phyloP scores from a whole-genome alignment of 2,797 vertebrate species.

The Protosalanx chinensis region DNA sequence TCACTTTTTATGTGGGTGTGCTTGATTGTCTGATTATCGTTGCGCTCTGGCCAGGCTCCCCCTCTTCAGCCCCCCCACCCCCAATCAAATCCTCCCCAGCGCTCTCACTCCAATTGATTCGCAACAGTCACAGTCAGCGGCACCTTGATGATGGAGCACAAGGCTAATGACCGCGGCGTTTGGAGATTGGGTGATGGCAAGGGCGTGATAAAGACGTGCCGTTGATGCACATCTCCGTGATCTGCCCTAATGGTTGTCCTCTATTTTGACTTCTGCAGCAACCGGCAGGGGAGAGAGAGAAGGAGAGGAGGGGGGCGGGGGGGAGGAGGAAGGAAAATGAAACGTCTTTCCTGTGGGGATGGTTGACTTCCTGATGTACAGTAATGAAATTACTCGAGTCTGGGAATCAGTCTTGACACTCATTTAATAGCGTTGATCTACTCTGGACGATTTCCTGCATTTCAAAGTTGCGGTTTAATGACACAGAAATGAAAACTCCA shows the following conservation, averaged over 20 bases:
- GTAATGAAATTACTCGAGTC: constrained; percentile 66
- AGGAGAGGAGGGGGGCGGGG: not conserved
- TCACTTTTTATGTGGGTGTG: constrained; percentile 68
- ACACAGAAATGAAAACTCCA: constrained; percentile 39
- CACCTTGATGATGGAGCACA: constrained; percentile 55
- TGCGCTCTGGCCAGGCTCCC: constrained; percentile 51
- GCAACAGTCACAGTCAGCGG: constrained; percentile 58
- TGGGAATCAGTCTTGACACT: constrained; percentile 51
- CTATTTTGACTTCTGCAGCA: constrained; percentile 55
- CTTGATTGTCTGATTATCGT: constrained; percentile 71
- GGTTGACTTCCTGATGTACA: constrained; percentile 55
- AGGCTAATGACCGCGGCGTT: constrained; percentile 60
- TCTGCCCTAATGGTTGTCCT: constrained; percentile 61
- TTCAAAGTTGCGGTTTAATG: constrained; percentile 17
- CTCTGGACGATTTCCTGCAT: constrained; percentile 27
- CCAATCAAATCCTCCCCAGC: constrained; percentile 26
- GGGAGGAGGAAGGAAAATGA: constrained; percentile 31
- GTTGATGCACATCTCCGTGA: constrained; percentile 32
- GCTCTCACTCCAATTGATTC: constrained; percentile 59
- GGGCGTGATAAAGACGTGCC: constrained; percentile 40
- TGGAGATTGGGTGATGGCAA: constrained; percentile 46
- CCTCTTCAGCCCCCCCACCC: constrained; percentile 49
- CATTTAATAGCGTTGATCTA: constrained; percentile 38
- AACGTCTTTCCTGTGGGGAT: constrained; percentile 42
- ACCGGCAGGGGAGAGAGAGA: not conserved